A percentile compares a stretch with the other conserved stretches of the same genome.
phyloP scores from a whole-genome alignment of 2,113 vertebrate species.

The Merops nubicus region DNA sequence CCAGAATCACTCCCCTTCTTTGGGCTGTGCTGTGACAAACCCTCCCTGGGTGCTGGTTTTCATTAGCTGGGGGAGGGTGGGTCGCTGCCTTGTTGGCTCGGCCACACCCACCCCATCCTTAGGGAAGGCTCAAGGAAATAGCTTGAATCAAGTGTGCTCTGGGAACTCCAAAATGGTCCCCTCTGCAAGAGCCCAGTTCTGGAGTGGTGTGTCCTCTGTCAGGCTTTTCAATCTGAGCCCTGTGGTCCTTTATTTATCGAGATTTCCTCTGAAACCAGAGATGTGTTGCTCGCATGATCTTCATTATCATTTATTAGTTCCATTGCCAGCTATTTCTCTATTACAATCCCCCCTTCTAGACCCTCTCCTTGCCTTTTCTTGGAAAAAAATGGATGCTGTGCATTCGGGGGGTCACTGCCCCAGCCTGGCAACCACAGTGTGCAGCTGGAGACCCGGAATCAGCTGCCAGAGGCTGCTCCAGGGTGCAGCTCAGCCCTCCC shows the following conservation, averaged over 20 bases:
- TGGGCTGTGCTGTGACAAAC: neutral
- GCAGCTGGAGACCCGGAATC: neutral
- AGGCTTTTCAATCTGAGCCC: neutral
- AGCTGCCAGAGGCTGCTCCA: accelerated
- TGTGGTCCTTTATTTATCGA: neutral
- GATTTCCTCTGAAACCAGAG: neutral
- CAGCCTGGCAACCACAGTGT: neutral
- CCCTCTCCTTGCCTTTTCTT: neutral
- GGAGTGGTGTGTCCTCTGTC: neutral
- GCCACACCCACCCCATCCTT: neutral
- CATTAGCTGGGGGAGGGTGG: neutral
- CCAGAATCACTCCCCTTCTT: accelerated
- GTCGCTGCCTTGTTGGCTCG: neutral
- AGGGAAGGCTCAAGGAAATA: neutral
- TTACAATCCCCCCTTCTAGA: neutral
- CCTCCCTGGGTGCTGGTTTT: neutral
- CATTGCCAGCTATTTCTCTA: neutral
- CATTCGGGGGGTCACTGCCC: neutral
- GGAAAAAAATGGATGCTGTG: neutral
- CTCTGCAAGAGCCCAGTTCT: neutral
- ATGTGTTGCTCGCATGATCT: neutral
- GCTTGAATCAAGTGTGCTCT: neutral
- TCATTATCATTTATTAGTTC: neutral
- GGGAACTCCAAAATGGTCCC: neutral
- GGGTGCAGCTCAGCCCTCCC: neutral